Evolutionary conservation across 2,113 vertebrate genomes (phyloP).

Genomic region (Smithornis capensis): DNA sequence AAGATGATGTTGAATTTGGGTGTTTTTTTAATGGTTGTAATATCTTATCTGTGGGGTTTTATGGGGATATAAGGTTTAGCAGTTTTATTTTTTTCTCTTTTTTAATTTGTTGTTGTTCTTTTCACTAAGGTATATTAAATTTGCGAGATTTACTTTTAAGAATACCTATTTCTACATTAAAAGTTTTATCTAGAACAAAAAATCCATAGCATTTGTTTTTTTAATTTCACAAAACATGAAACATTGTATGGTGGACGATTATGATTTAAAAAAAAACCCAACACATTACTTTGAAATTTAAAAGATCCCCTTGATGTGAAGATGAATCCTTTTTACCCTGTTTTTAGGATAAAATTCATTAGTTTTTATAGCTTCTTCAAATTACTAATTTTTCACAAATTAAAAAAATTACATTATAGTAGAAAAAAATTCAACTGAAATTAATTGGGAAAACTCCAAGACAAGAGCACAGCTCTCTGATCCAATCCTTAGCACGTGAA

Average conservation of each 20-base stretch:
- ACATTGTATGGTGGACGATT: not conserved
- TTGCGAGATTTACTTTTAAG: not conserved
- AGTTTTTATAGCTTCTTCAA: not conserved
- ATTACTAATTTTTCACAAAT: not conserved
- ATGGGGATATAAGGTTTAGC: not conserved
- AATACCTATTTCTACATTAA: not conserved
- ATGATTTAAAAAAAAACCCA: not conserved
- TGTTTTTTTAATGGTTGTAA: not conserved
- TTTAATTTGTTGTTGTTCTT: not conserved
- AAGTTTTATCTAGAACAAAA: not conserved
- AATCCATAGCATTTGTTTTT: not conserved
- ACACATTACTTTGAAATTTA: not conserved
- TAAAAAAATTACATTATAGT: not conserved
- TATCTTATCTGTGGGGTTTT: not conserved
- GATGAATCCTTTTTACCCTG: not conserved
- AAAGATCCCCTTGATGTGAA: not conserved
- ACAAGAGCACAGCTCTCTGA: not conserved
- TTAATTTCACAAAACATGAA: not conserved
- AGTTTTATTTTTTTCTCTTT: not conserved
- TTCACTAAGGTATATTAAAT: not conserved
- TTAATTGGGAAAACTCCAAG: not conserved
- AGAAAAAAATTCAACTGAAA: not conserved
- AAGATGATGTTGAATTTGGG: not conserved
- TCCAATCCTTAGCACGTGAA: not conserved
- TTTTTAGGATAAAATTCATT: not conserved